Evolutionary conservation across 2,113 vertebrate genomes (phyloP), one percentile per base, ranked within the genome.

Genomic region (Ciconia boyciana): DNA sequence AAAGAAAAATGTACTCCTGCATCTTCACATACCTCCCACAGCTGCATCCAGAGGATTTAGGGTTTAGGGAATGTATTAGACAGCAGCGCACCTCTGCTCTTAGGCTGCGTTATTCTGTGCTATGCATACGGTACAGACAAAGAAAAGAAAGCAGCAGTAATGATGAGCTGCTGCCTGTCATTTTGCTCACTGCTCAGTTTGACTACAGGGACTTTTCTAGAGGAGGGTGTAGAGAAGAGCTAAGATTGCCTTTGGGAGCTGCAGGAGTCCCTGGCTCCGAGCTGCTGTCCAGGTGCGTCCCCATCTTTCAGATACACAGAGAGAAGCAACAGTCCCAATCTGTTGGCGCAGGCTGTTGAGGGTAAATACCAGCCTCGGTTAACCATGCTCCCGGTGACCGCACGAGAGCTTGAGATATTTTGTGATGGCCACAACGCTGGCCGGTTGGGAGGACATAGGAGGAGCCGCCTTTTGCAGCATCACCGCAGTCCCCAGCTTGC

Each of bases 351-450:
- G 6, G 9, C 11, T 68, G 39, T 17, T 0, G 2, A 14, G 39
- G 41, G 5, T 20, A 13, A 82, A 19, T 10, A 9, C 4, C 81
- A 72, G 52, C 62, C 39, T 34, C 5, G 3, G 13, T 41, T 46
- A 51, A 29, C 52, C n/a, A 55, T 3, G 9, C 32, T 76, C 26
- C 41, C 3, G 0, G 8, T 31, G n/a, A 44, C 20, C 4, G 2
- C 19, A 13, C 0, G 0, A 46, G 46, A 29, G 52, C 19, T 54
- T 7, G 28, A 12, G 65, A 9, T 3, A 1, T 17, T 72, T 44
- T 48, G 29, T 14, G 70, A 7, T 57, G 61, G 70, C 81, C 65
- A 29, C 93, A 64, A 0, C 0, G 0, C 26, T 48, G 62, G n/a
- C 36, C 10, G 8, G 51, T 1, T 70, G 78, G 70, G 44, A 46